Percentiles rank a stretch among this genome's conserved stretches.
These are phyloP conservation scores for Sebastes iracundus DNA, from an alignment of 2,797 vertebrate genomes.

Conservation along the genomic window DNA sequence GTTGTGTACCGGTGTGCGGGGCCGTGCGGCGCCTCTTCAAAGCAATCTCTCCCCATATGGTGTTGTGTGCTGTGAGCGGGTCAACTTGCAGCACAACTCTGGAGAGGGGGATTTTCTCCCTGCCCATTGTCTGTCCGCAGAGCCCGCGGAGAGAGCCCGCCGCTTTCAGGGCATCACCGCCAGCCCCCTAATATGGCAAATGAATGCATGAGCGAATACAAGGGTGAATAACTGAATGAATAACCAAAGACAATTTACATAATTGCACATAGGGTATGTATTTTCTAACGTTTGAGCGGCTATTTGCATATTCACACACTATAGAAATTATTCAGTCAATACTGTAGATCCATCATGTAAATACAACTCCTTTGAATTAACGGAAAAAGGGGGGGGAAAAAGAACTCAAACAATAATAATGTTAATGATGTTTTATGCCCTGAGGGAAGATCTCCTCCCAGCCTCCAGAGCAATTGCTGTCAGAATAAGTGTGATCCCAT, in stretches of 20 bases:
- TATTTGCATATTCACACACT: slow-evolving; percentile 84
- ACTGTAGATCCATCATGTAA: slow-evolving; percentile 82
- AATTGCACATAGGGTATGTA: slow-evolving; percentile 83
- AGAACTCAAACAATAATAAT: neutral
- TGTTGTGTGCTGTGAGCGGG: slow-evolving; percentile 43
- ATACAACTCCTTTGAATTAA: slow-evolving; percentile 83
- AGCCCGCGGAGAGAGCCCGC: slow-evolving; percentile 72
- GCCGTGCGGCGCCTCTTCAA: slow-evolving; percentile 52
- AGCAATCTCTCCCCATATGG: slow-evolving; percentile 59
- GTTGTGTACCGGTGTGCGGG: slow-evolving; percentile 42
- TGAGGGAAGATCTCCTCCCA: slow-evolving; percentile 71
- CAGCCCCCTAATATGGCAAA: slow-evolving; percentile 81
- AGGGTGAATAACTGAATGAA: slow-evolving; percentile 85
- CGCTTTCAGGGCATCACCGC: slow-evolving; percentile 66
- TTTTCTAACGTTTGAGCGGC: slow-evolving; percentile 76
- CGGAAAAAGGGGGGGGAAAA: slow-evolving; percentile 16
- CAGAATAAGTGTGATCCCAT: slow-evolving; percentile 57
- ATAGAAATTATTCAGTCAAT: slow-evolving; percentile 85
- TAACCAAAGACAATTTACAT: slow-evolving; percentile 85
- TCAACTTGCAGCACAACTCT: slow-evolving; percentile 63
- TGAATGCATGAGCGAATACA: slow-evolving; percentile 84
- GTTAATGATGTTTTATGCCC: slow-evolving; percentile 80
- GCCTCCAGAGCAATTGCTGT: slow-evolving; percentile 73
- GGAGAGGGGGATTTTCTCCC: slow-evolving; percentile 57
- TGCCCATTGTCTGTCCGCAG: slow-evolving; percentile 71